Conservation (phyloP, 2,797 vertebrate species). For the Streptopelia turtur region DNA sequence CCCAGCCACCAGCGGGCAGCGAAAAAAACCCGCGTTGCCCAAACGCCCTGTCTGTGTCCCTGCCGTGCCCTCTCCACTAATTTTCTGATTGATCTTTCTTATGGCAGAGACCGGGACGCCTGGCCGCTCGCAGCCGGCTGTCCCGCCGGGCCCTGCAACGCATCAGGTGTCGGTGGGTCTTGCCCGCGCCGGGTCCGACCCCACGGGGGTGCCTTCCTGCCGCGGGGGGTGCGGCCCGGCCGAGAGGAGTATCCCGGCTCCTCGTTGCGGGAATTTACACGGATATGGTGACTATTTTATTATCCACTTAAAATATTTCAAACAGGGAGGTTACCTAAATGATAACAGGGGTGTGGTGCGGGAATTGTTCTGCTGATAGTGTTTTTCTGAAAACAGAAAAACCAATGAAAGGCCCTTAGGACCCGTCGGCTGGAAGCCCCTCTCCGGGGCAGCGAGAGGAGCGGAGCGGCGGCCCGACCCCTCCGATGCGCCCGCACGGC, state of each 20-base stretch:
- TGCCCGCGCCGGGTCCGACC: background rate
- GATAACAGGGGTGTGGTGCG: slow-evolving; percentile 66
- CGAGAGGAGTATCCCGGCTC: background rate
- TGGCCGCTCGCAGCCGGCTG: background rate
- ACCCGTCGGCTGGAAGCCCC: background rate
- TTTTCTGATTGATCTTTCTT: background rate
- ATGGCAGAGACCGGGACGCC: background rate
- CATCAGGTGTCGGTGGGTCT: background rate
- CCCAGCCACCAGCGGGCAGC: no score
- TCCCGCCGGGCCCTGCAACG: background rate
- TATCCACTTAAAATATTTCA: slow-evolving; percentile 49
- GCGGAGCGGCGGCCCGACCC: background rate
- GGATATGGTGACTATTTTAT: slow-evolving; percentile 45
- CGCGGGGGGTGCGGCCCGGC: no score
- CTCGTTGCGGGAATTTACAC: slow-evolving; percentile 19
- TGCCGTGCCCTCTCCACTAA: background rate
- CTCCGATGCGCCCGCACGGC: background rate
- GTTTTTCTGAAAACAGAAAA: slow-evolving; percentile 4
- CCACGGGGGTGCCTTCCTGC: background rate
- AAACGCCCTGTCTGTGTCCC: background rate
- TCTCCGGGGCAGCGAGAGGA: background rate
- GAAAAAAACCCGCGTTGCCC: background rate
- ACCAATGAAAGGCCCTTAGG: background rate
- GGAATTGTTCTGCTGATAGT: slow-evolving; percentile 55
- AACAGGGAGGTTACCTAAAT: slow-evolving; percentile 61